Conservation (phyloP, 2,888 invertebrate species). For the Empis livida region DNA sequence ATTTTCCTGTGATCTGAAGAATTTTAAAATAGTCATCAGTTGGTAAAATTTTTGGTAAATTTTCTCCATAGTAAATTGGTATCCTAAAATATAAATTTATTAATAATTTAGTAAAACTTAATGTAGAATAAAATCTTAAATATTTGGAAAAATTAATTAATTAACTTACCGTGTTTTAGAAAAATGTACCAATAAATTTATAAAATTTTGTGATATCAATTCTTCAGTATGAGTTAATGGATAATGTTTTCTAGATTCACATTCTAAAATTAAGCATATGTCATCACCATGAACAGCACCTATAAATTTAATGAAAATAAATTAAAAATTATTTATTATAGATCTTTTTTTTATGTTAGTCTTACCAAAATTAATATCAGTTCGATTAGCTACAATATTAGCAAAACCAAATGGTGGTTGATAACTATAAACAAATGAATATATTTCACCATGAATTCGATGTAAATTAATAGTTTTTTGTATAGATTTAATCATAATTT, state of each 20-base stretch:
- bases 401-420: neutral
- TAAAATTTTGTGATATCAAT: constrained; percentile 3
- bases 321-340: no score
- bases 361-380: constrained; percentile 5
- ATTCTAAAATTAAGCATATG: constrained; percentile 4
- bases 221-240: constrained; percentile 3
- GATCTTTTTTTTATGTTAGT: no score
- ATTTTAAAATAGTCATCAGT: no score
- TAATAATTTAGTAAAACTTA: no score
- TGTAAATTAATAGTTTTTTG: constrained; percentile 46
- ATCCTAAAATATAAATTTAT: no score
- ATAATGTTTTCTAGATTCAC: neutral
- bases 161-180: neutral
- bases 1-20: no score
- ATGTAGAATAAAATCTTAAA: no score
- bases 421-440: constrained; percentile 43
- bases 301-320: neutral
- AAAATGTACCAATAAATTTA: constrained; percentile 9
- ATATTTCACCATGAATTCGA: constrained; percentile 42
- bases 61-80: no score
- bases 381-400: neutral
- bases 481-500: constrained; percentile 44
- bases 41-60: no score
- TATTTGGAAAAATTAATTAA: no score
- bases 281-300: constrained; percentile 11